Percentiles rank a stretch among this genome's conserved stretches.
phyloP scores from a whole-genome alignment of 2,797 vertebrate genomes.

The Anguilla marmorata region DNA sequence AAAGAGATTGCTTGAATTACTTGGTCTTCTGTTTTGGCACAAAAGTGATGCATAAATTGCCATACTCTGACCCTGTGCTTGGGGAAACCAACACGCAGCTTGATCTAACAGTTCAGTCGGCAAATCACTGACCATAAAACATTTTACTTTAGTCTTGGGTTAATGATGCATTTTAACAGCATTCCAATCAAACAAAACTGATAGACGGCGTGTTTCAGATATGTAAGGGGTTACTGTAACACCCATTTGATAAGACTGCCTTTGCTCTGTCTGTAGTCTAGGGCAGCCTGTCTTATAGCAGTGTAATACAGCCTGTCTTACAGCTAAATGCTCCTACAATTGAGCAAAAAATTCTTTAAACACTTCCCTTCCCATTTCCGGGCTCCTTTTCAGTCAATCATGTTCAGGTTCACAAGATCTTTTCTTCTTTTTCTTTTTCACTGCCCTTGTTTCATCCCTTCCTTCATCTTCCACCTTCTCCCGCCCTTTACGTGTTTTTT shows the following conservation, averaged over 20 bases:
- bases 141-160: background rate
- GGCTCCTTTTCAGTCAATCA: background rate
- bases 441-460: background rate
- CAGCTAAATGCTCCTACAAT: background rate
- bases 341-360: background rate
- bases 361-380: background rate
- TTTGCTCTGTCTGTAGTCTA: background rate
- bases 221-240: background rate
- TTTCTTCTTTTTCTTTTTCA: constrained; percentile 33
- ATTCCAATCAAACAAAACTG: background rate
- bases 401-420: background rate
- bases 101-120: background rate
- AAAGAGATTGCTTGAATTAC: background rate
- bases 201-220: background rate
- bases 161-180: background rate
- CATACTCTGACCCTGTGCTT: background rate
- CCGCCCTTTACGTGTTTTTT: constrained; percentile 52
- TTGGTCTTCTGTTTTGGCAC: background rate
- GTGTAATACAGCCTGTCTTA: background rate
- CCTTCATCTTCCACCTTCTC: background rate
- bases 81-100: background rate
- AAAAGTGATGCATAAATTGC: background rate
- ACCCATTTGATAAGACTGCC: background rate
- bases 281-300: background rate
- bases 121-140: no score